These are phyloP conservation scores for Eulithis testata DNA, from an alignment of 2,888 invertebrate genomes.

Conservation along the genomic window DNA sequence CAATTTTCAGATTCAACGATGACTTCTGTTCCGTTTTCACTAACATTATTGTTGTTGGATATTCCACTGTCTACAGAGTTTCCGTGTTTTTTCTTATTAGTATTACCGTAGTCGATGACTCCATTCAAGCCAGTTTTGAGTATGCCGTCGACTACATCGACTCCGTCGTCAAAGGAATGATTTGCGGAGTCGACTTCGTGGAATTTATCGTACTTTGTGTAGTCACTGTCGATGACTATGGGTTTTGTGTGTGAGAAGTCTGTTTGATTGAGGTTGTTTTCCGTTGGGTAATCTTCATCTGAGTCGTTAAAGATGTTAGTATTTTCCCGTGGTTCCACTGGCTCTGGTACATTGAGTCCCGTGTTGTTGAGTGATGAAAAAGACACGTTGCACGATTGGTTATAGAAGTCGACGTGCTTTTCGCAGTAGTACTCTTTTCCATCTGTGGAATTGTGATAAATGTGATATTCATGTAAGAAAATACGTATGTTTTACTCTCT, in stretches of 20 bases:
- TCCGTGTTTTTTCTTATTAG: conserved; percentile 67
- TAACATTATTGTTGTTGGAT: conserved; percentile 63
- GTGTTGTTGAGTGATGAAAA: conserved; percentile 74
- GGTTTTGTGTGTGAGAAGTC: conserved; percentile 79
- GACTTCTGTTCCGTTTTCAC: conserved; percentile 38
- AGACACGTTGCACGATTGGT: conserved; percentile 74
- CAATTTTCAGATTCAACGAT: conserved; percentile 46
- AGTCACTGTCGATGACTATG: conserved; percentile 76
- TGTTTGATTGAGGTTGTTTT: conserved; percentile 77
- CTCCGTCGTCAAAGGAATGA: conserved; percentile 76
- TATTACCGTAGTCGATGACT: conserved; percentile 54
- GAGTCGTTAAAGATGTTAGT: conserved; percentile 69
- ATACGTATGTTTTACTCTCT: no score
- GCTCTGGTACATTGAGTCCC: conserved; percentile 74
- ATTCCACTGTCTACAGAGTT: conserved; percentile 79
- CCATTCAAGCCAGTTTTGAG: conserved; percentile 49
- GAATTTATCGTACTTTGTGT: conserved; percentile 65
- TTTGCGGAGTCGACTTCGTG: conserved; percentile 71
- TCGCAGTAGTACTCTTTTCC: conserved; percentile 80
- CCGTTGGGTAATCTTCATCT: conserved; percentile 76
- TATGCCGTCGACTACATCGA: conserved; percentile 71
- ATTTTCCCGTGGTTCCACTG: conserved; percentile 70
- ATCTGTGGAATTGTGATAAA: conserved; percentile 56
- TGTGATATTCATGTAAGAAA: no score
- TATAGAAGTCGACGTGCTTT: conserved; percentile 75